Percentiles rank a stretch among this genome's conserved stretches.
Evolutionary conservation across 2,888 invertebrate genomes (phyloP).

Genomic region (Tetragonula carbonaria): DNA sequence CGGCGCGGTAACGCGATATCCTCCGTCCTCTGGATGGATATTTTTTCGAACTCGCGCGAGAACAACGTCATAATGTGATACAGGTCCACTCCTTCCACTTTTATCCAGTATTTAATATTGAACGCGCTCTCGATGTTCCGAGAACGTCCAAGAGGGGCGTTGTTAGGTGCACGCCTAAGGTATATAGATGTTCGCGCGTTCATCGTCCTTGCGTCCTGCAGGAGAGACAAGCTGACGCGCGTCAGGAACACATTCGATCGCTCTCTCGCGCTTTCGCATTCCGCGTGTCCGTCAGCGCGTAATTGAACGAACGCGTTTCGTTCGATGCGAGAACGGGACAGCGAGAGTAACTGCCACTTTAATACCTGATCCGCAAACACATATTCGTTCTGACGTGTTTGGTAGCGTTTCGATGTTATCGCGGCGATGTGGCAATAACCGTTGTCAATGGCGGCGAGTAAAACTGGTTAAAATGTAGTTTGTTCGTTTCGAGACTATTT

Average conservation of each 20-base stretch:
- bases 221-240: slow-evolving; percentile 22
- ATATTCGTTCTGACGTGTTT: not conserved
- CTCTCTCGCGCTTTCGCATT: slow-evolving; percentile 4
- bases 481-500: not conserved
- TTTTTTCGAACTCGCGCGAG: slow-evolving; percentile 5
- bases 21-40: slow-evolving; percentile 51
- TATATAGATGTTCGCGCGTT: not conserved
- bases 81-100: not conserved
- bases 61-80: slow-evolving; percentile 46
- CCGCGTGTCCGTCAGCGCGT: slow-evolving; percentile 50
- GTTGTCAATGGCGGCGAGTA: not conserved
- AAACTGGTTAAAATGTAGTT: not conserved
- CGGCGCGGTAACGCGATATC: slow-evolving; percentile 64
- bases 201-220: not conserved
- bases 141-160: not conserved
- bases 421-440: not conserved
- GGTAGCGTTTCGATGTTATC: not conserved
- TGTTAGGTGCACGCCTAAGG: not conserved
- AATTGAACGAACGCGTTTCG: slow-evolving; percentile 60
- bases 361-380: slow-evolving; percentile 16
- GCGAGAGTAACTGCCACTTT: slow-evolving; percentile 23
- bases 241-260: not conserved
- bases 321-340: slow-evolving; percentile 27
- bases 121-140: not conserved
- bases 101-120: not conserved